phyloP scores from a whole-genome alignment of 2,888 invertebrate genomes.

The Folsomia candida region DNA sequence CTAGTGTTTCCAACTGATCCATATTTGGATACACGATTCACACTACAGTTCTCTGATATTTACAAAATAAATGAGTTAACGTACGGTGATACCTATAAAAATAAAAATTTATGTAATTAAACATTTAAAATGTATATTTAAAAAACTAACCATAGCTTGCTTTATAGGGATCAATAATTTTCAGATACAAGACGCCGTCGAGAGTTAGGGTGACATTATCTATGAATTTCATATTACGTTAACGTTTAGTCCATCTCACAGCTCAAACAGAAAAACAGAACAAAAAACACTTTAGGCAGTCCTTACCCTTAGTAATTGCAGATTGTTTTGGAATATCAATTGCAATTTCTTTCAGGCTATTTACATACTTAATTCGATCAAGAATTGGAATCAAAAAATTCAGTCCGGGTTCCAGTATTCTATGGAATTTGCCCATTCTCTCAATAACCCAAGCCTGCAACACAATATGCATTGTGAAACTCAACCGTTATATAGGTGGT shows the following conservation, averaged over 20 bases:
- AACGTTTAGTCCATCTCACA: not conserved
- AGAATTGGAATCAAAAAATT: conserved; percentile 87
- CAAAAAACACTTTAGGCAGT: not conserved
- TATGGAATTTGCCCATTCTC: conserved; percentile 94
- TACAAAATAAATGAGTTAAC: no score
- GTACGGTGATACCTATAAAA: no score
- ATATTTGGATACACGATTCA: no score
- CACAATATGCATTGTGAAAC: no score
- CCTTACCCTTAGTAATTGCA: conserved; percentile 80
- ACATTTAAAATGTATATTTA: no score
- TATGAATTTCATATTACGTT: conserved; percentile 52
- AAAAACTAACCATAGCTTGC: conserved; percentile 78
- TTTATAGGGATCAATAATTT: conserved; percentile 89
- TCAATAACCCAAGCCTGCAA: conserved; percentile 97
- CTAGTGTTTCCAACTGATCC: no score
- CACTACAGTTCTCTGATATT: no score
- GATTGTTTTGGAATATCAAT: conserved; percentile 98
- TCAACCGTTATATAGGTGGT: no score
- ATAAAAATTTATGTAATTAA: no score
- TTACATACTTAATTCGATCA: conserved; percentile 94
- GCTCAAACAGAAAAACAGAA: not conserved
- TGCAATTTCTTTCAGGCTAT: conserved; percentile 97
- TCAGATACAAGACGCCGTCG: conserved; percentile 93
- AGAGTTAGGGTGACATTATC: conserved; percentile 96
- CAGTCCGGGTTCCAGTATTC: conserved; percentile 89